Evolutionary conservation across 2,113 vertebrate species (phyloP).

Genomic region (Scomber japonicus): DNA sequence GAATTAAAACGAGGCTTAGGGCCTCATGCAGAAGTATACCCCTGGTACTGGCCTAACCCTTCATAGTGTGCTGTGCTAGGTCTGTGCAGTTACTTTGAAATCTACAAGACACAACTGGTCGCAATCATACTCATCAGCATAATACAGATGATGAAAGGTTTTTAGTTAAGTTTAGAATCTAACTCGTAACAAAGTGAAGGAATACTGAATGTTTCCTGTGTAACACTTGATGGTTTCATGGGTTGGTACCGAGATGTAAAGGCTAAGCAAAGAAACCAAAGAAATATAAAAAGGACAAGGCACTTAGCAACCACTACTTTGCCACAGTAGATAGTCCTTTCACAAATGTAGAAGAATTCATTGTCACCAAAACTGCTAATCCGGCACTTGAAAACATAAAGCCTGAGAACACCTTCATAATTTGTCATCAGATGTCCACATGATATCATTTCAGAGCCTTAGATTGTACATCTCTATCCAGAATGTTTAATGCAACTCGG

Average conservation of each 20-base stretch:
- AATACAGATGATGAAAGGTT: conserved; percentile 46
- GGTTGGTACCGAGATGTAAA: conserved; percentile 30
- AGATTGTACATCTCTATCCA: conserved; percentile 6
- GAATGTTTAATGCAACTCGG: too few species aligned
- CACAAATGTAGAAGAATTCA: conserved; percentile 30
- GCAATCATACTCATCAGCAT: conserved; percentile 53
- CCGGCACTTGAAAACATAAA: conserved; percentile 38
- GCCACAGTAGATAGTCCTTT: conserved; percentile 20
- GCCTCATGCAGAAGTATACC: conserved; percentile 62
- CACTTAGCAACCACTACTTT: conserved; percentile 19
- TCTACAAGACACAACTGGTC: conserved; percentile 61
- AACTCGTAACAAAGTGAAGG: conserved; percentile 37
- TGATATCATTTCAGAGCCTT: conserved; percentile 11
- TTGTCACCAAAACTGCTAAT: conserved; percentile 31
- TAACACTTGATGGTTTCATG: conserved; percentile 52
- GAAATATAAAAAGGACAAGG: conserved; percentile 38
- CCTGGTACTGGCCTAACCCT: conserved; percentile 70
- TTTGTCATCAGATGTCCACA: conserved; percentile 43
- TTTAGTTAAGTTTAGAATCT: conserved; percentile 64
- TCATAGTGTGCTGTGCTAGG: conserved; percentile 52
- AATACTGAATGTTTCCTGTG: conserved; percentile 60
- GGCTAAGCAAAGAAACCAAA: conserved; percentile 34
- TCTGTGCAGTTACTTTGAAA: conserved; percentile 57
- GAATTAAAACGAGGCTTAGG: conserved; percentile 63
- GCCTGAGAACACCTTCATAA: conserved; percentile 54